Conservation (phyloP, 2,888 invertebrate genomes). For the Eristalis arbustorum region DNA sequence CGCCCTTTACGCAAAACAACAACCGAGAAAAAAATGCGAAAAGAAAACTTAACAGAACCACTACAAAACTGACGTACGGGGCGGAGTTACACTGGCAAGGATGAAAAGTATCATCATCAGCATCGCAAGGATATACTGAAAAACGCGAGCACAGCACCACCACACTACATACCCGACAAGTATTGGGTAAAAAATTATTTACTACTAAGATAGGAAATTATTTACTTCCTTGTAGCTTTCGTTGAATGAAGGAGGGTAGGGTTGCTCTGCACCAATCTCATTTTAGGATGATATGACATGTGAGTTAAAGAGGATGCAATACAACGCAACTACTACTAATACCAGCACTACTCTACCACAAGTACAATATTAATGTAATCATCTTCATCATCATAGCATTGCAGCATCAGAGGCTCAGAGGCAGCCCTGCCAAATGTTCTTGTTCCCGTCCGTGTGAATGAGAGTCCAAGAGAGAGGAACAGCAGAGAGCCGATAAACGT, state of each 20-base stretch:
- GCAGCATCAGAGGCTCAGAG: neutral
- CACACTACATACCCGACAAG: neutral
- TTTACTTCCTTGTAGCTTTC: slow-evolving; percentile 65
- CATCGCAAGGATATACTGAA: slow-evolving; percentile 46
- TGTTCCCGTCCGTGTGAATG: neutral
- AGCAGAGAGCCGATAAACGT: slow-evolving; percentile 16
- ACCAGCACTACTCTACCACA: slow-evolving; percentile 66
- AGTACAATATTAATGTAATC: slow-evolving; percentile 68
- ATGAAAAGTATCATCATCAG: slow-evolving; percentile 33
- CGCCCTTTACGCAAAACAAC: slow-evolving; percentile 38
- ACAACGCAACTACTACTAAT: slow-evolving; percentile 68
- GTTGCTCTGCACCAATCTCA: slow-evolving; percentile 66
- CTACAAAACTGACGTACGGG: slow-evolving; percentile 46
- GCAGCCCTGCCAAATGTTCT: neutral
- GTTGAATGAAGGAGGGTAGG: slow-evolving; percentile 16
- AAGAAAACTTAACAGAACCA: slow-evolving; percentile 60
- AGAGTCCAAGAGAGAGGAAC: slow-evolving; percentile 44
- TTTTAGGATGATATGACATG: slow-evolving; percentile 68
- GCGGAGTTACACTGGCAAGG: slow-evolving; percentile 57
- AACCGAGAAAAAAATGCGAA: slow-evolving; percentile 43
- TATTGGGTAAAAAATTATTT: slow-evolving; percentile 57
- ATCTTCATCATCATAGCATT: slow-evolving; percentile 51
- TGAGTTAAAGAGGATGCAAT: slow-evolving; percentile 64
- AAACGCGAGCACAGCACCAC: slow-evolving; percentile 19
- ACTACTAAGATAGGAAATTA: slow-evolving; percentile 67